phyloP scores from a whole-genome alignment of 2,113 vertebrate species.

The Isurus oxyrinchus region DNA sequence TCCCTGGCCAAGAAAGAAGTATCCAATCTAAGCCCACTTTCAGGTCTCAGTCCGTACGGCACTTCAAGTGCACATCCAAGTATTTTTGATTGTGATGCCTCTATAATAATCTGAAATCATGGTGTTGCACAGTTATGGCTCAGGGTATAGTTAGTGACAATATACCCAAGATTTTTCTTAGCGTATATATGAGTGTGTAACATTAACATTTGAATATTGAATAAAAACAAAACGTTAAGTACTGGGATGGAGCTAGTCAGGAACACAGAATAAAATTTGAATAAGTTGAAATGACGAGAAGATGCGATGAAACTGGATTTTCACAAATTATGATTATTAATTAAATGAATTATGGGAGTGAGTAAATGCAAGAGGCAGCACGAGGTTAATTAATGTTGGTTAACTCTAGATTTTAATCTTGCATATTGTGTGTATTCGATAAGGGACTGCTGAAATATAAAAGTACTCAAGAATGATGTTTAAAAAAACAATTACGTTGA shows the following conservation, averaged over 20 bases:
- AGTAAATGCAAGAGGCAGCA: background rate
- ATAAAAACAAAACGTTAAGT: background rate
- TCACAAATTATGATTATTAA: background rate
- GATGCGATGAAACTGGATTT: background rate
- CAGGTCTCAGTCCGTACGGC: no score
- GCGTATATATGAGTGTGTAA: background rate
- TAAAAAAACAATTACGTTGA: background rate
- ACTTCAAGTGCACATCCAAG: no score
- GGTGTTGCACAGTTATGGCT: background rate
- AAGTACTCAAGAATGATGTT: background rate
- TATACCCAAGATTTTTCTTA: background rate
- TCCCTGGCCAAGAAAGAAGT: no score
- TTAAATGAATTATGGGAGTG: background rate
- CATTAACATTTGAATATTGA: background rate
- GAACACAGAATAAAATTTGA: background rate
- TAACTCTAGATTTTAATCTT: background rate
- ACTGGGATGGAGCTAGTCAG: background rate
- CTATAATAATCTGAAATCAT: no score
- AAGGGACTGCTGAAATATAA: background rate
- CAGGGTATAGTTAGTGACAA: background rate
- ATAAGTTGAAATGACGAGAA: background rate
- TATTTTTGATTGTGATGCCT: no score
- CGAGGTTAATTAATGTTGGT: background rate
- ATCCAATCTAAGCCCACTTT: no score
- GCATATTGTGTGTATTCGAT: background rate